phyloP scores from a whole-genome alignment of 2,797 vertebrate genomes.

The Gambusia yucatana region DNA sequence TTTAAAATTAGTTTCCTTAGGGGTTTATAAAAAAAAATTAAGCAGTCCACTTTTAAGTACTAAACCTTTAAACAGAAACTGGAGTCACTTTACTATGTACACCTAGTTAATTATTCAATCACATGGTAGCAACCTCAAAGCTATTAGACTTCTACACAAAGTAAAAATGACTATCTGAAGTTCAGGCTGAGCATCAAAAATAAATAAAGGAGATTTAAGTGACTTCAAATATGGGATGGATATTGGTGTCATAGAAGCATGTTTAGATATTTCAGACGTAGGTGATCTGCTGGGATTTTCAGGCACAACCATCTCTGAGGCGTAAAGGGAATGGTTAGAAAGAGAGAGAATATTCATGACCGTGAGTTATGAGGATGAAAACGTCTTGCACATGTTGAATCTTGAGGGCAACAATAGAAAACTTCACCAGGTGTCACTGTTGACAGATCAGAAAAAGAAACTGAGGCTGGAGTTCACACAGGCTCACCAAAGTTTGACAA shows the following conservation, averaged over 20 bases:
- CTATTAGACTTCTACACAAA: not conserved
- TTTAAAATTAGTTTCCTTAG: not conserved
- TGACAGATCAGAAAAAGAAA: not conserved
- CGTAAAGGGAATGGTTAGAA: not conserved
- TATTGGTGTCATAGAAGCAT: not conserved
- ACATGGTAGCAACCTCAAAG: not conserved
- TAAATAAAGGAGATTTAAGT: not conserved
- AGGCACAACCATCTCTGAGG: not conserved
- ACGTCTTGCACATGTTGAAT: not conserved
- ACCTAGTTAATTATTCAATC: not conserved
- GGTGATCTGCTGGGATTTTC: not conserved
- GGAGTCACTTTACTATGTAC: not conserved
- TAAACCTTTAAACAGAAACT: not conserved
- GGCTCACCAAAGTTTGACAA: not conserved
- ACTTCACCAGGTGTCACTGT: not conserved
- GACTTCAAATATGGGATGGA: not conserved
- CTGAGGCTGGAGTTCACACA: not conserved
- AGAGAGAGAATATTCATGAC: not conserved
- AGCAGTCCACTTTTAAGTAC: slow-evolving; percentile 1
- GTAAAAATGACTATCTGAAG: not conserved
- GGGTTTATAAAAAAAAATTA: not conserved
- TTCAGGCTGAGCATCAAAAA: not conserved
- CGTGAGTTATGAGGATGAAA: not conserved
- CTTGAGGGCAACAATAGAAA: not conserved
- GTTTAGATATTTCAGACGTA: not conserved